Percentiles rank a stretch among this genome's conserved stretches.
Evolutionary conservation across 1,140 invertebrate species (phyloP).

Genomic region (Lycorma delicatula): DNA sequence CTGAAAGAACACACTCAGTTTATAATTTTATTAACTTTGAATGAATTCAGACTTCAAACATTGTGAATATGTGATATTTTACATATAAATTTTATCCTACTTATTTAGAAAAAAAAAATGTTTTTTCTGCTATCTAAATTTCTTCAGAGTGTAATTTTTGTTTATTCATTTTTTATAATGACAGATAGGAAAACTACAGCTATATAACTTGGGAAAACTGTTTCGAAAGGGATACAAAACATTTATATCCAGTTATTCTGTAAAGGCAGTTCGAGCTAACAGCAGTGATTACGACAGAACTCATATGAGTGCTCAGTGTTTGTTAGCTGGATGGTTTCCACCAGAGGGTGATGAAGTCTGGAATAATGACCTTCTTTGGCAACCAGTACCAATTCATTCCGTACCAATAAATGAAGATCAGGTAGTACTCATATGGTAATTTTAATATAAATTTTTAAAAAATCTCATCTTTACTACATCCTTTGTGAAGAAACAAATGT

Average conservation of each 20-base stretch:
- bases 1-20: no score
- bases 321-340: slow-evolving; percentile 72
- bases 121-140: no score
- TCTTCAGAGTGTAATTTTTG: no score
- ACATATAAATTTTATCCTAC: no score
- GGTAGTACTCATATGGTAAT: no score
- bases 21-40: no score
- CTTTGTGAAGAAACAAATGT: no score
- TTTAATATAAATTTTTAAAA: no score
- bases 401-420: slow-evolving; percentile 54
- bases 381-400: slow-evolving; percentile 84
- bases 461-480: no score
- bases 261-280: slow-evolving; percentile 49
- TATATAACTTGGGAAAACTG: slow-evolving; percentile 62
- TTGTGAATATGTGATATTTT: no score
- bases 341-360: slow-evolving; percentile 48
- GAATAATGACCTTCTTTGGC: slow-evolving; percentile 66
- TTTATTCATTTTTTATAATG: slow-evolving; percentile 23
- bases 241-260: slow-evolving; percentile 45
- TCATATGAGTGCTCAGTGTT: slow-evolving; percentile 76
- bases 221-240: slow-evolving; percentile 42
- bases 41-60: no score
- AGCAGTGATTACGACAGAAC: slow-evolving; percentile 84
- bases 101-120: no score
- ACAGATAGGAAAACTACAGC: slow-evolving; percentile 66